These are phyloP conservation scores for Laticauda laticaudata DNA, from an alignment of 2,113 vertebrate species.

Conservation along the genomic window DNA sequence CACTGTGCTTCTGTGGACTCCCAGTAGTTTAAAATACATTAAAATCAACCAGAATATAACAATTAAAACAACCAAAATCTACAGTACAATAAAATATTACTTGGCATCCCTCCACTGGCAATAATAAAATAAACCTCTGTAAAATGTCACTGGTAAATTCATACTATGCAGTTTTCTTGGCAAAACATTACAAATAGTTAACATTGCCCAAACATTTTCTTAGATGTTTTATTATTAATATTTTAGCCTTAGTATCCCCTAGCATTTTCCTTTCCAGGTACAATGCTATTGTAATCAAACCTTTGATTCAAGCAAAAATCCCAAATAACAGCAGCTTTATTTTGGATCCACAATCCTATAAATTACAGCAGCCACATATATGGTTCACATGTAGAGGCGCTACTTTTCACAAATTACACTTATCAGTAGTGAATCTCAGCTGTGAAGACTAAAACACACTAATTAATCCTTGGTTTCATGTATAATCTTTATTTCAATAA, in stretches of 20 bases:
- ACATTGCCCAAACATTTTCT: neutral
- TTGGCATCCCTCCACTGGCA: neutral
- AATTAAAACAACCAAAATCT: neutral
- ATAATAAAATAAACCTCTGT: neutral
- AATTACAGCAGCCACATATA: neutral
- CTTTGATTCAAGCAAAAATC: neutral
- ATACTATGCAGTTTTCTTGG: neutral
- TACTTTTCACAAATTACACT: slow-evolving; percentile 1
- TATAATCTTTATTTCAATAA: neutral
- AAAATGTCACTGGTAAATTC: neutral
- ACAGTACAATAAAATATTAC: neutral
- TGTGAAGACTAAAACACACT: neutral
- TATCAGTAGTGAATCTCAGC: neutral
- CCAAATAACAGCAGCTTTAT: neutral
- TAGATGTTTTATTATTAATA: neutral
- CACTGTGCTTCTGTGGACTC: neutral
- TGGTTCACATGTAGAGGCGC: neutral
- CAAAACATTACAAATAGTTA: neutral
- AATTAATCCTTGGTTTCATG: slow-evolving; percentile 3
- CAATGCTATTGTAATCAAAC: neutral
- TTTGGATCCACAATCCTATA: neutral
- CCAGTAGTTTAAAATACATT: neutral
- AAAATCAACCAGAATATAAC: neutral
- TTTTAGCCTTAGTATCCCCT: neutral
- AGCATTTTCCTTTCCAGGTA: neutral